These are phyloP conservation scores for Gymnorhina tibicen DNA, from an alignment of 2,113 vertebrate genomes.

Conservation along the genomic window DNA sequence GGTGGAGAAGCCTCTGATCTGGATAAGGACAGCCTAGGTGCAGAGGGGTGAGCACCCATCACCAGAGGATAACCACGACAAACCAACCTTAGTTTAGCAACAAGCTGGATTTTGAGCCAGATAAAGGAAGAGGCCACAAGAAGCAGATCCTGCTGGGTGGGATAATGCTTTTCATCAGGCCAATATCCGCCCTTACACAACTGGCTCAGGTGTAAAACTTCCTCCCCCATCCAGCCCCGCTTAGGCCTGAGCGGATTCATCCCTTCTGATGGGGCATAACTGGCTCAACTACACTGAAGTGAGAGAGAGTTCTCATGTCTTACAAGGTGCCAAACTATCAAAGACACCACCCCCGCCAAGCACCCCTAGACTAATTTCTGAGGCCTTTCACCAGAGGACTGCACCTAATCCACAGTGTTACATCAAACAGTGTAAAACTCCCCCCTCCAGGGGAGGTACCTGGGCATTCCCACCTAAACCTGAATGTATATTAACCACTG, in stretches of 20 bases:
- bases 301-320: not conserved
- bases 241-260: not conserved
- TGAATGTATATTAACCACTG: not conserved
- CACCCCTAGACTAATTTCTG: not conserved
- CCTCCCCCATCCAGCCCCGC: no score
- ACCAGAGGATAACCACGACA: not conserved
- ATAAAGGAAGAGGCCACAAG: not conserved
- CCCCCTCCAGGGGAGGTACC: not conserved
- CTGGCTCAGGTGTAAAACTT: not conserved
- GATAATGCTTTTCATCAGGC: not conserved
- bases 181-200: not conserved
- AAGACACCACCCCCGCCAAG: accelerated
- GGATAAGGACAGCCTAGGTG: not conserved
- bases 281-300: not conserved
- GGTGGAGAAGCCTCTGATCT: not conserved
- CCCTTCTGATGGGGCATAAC: not conserved
- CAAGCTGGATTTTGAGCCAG: not conserved
- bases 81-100: not conserved
- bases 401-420: not conserved
- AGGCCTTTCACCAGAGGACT: not conserved
- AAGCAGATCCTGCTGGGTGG: not conserved
- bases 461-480: not conserved
- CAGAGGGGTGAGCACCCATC: not conserved
- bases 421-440: not conserved
- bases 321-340: not conserved